Base-by-base conservation (phyloP, 2,797 vertebrate species). In the Rhincodon typus region DNA sequence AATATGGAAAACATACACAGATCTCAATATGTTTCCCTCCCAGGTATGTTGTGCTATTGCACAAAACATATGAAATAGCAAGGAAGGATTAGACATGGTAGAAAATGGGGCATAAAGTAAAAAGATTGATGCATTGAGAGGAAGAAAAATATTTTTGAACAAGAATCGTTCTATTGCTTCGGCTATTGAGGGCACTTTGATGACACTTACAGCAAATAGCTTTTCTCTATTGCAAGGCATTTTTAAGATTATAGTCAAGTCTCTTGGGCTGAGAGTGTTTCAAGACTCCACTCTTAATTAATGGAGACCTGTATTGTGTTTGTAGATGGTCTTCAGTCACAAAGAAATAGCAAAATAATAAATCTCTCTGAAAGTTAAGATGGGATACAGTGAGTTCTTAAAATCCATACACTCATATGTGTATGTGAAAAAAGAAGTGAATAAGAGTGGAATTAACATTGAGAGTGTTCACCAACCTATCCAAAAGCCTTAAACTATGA, bases 401-500 rank as follows among this genome's bases (percentile, higher is more conserved):
- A 94, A 94, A 72, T 27, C 66, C 38, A 72, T 34, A 50, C 25
- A 94, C 23, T 50, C 69, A 74, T 53, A 34, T 30, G 6, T 46
- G 17, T 74, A 46, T 42, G 69, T 66, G 34, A 77, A 30, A 50
- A 50, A 50, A 70, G 66, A 94, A 53, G 67, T 17, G 6, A 66
- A 57, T 57, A 66, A 6, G 88, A 91, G 5, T 74, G n/a, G 50
- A 6, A 57, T 77, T 77, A 95, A 77, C 27, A 94, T 53, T 95
- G 94, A 74, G 12, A 34, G 94, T n/a, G 46, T 74, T 57, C 70
- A 21, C 70, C 69, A 74, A 72, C 46, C 70, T 95, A 30, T 53
- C n/a, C 46, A 74, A 30, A 77, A 77, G 50, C 30, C 94, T 77
- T 77, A 95, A 95, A 30, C 94, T 77, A 46, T n/a, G 94, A 95